A percentile compares a stretch with the other conserved stretches of the same genome.
phyloP scores from a whole-genome alignment of 2,797 vertebrate species.

The Echiichthys vipera region DNA sequence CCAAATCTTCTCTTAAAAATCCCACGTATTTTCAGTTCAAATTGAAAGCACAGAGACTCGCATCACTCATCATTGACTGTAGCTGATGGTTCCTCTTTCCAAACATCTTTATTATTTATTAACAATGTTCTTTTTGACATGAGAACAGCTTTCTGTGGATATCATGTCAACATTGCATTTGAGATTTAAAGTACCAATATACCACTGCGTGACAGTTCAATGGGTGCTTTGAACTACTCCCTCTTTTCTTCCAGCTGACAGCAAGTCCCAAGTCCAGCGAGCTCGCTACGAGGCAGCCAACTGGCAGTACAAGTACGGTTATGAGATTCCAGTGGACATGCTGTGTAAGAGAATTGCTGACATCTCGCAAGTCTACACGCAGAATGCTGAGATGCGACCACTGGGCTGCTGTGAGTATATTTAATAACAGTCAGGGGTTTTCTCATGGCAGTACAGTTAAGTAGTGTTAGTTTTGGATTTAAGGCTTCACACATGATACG shows the following conservation, averaged over 20 bases:
- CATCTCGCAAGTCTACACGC: constrained; percentile 98
- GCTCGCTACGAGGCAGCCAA: constrained; percentile 97
- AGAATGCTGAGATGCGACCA: constrained; percentile 98
- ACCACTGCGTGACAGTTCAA: background rate
- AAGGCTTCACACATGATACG: no score
- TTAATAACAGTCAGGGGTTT: background rate
- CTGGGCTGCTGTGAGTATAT: constrained; percentile 95
- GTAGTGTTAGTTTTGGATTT: no score
- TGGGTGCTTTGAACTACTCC: background rate
- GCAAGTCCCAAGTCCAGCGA: constrained; percentile 96
- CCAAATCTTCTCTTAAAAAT: background rate
- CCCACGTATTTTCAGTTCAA: background rate
- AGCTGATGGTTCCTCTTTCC: constrained; percentile 15
- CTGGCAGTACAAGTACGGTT: constrained; percentile 99
- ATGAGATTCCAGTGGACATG: constrained; percentile 99
- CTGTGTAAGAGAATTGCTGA: constrained; percentile 97
- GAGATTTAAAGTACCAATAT: background rate
- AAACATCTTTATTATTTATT: no score
- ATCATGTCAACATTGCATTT: background rate
- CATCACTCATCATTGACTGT: background rate
- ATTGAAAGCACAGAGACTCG: background rate
- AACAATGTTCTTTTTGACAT: background rate
- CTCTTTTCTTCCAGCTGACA: constrained; percentile 87
- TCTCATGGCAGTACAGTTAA: background rate
- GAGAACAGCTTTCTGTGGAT: background rate